Base-by-base conservation (phyloP, 1,140 invertebrate species). In the Rhopalosiphum padi region DNA sequence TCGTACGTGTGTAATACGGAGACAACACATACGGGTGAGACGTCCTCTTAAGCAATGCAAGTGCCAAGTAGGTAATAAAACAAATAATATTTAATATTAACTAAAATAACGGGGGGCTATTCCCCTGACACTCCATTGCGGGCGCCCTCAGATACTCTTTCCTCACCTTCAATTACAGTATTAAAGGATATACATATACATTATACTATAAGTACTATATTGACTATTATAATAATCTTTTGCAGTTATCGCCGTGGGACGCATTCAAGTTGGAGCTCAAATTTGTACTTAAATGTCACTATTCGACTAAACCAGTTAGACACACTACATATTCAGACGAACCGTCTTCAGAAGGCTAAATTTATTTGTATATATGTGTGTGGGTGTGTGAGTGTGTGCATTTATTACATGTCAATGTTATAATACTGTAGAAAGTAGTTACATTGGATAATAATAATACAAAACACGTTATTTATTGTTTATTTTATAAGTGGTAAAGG, bases 231-330 rank as follows among this genome's bases (percentile, higher is more conserved):
- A n/a, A 18, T 43, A 85, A 41, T 43, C 2, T 25, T 53, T 95
- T 95, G 37, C 94, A 98, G 97, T 96, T 97, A 23, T 96, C 97
- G 2, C 97, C 97, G 94, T 96, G 96, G 94, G 95, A 96, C 91
- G 97, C 97, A 94, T 94, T 98, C 11, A 95, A 96, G 30, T 96
- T 97, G 94, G 98, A 98, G 94, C 94, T 98, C 25, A 97, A 96
- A 94, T 98, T 98, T 94, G 97, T 97, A 7, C 94, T 97, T 0
- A 96, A 96, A 94, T 98, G 97, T 94, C 97, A 96, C 51, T 97
- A 97, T 1, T 97, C 97, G 51, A 97, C 97, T 1, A 94, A 96
- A 94, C 95, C 95, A 11, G 95, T 95, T 0, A 95, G 94, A 94
- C 85, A 93, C 37, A 93, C 82, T 4, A 68, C 41, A 53, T 37